Evolutionary conservation across 2,888 invertebrate species (phyloP).

Genomic region (Arrhopalites spinosus): DNA sequence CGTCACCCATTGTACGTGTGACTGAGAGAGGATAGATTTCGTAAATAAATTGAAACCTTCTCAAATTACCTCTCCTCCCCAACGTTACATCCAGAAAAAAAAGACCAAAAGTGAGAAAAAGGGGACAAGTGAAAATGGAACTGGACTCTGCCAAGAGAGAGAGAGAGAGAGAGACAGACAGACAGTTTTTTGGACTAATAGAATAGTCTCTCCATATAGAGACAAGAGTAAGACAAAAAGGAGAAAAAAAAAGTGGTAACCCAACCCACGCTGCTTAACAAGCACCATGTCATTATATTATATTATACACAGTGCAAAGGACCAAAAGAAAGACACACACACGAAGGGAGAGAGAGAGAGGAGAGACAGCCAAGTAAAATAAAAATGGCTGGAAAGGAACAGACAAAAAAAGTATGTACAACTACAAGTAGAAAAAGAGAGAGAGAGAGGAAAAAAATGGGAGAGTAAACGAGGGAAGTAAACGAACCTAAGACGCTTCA

Average conservation of each 20-base stretch:
- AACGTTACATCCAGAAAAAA: no score
- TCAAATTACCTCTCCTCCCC: no score
- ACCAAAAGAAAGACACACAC: neutral
- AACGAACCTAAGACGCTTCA: constrained; percentile 12
- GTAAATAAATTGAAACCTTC: no score
- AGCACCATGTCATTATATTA: no score
- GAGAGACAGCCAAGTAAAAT: neutral
- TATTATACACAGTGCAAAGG: neutral
- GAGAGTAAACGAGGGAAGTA: constrained; percentile 8
- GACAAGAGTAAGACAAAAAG: neutral
- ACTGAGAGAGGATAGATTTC: neutral
- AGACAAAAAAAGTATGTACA: neutral
- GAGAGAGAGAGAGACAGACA: neutral
- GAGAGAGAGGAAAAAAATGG: neutral
- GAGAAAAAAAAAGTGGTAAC: neutral
- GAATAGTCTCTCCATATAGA: no score
- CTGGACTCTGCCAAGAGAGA: no score
- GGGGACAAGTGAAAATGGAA: neutral
- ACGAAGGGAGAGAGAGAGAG: neutral
- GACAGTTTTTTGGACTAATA: neutral
- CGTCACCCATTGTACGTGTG: no score
- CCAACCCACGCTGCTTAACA: no score
- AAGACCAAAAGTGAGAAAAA: no score
- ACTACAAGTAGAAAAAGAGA: neutral
- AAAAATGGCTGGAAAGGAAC: constrained; percentile 1